Base-by-base conservation (phyloP, 64 coral and sea anemone genomes). In the Hydrozoanthus tunicans region DNA sequence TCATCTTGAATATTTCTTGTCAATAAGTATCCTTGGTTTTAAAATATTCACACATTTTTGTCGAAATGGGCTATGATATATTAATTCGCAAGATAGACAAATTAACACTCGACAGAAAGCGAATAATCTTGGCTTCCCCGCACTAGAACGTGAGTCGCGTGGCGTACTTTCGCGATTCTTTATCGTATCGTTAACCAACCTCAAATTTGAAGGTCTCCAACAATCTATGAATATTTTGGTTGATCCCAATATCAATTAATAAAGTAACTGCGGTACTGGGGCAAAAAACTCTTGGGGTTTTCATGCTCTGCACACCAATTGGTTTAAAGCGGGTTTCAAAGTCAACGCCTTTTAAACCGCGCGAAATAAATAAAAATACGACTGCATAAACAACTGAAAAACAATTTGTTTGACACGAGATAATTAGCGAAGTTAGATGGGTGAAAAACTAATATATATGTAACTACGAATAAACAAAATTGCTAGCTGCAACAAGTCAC, bases 261-360 rank as follows among this genome's bases (percentile, higher is more conserved):
- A 32, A 61, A 66, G n/a, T 82, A 64, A 63, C 12, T 59, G 13
- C 83, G 53, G 9, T 71, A 43, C 10, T 6, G 24, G 3, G 0
- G 52, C 51, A 24, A 66, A 70, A 24, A 70, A 55, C 51, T 53
- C 17, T 15, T 23, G 65, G 15, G 53, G 32, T 43, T 43, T 43
- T 43, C 2, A 43, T 43, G 32, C 53, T 76, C 9, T 76, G 72
- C 11, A 4, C 4, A 76, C 72, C 43, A 76, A 52, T 26, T 52
- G 14, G 26, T 76, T 12, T 6, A 76, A 14, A 60, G 17, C 25
- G 59, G 12, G 58, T 51, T 76, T 52, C 69, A 88, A 15, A 57
- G 52, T 88, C 55, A 17, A 58, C 84, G 24, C 84, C 84, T 88
- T 73, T 73, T 43, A 53, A 86, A 70, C 43, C 73, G n/a, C 73